These are phyloP conservation scores for Hirtodrosophila alboralis DNA, from an alignment of 2,888 invertebrate genomes.

Conservation along the genomic window DNA sequence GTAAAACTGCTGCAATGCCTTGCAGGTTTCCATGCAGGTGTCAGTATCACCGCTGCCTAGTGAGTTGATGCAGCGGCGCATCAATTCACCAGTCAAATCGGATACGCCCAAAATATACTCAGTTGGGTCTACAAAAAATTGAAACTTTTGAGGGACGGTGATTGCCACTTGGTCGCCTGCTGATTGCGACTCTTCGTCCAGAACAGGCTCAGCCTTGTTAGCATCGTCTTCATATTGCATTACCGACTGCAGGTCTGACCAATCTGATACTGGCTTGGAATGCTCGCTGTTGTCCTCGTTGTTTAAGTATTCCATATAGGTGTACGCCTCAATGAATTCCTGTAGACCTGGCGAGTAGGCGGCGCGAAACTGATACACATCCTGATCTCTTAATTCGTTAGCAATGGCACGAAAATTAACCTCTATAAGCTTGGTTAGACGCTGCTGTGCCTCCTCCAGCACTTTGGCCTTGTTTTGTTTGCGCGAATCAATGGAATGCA, in stretches of 20 bases:
- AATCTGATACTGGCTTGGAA: constrained; percentile 86
- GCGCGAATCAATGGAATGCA: constrained; percentile 89
- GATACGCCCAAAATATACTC: constrained; percentile 91
- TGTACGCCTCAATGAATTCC: constrained; percentile 94
- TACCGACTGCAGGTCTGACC: constrained; percentile 86
- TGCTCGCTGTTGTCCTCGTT: constrained; percentile 63
- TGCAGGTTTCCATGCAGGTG: constrained; percentile 89
- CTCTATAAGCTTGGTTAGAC: constrained; percentile 86
- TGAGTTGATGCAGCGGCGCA: constrained; percentile 94
- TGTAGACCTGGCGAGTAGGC: constrained; percentile 89
- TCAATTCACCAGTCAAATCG: constrained; percentile 95
- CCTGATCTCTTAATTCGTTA: constrained; percentile 88
- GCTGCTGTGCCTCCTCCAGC: constrained; percentile 87
- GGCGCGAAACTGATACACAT: constrained; percentile 88
- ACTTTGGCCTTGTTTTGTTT: constrained; percentile 86
- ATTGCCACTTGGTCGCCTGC: constrained; percentile 1
- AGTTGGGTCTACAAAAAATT: constrained; percentile 83
- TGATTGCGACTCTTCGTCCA: constrained; percentile 25
- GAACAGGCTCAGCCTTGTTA: constrained; percentile 5
- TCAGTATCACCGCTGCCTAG: constrained; percentile 90
- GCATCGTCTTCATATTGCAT: constrained; percentile 83
- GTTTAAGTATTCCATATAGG: constrained; percentile 89
- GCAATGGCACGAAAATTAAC: constrained; percentile 88
- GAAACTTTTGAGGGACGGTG: constrained; percentile 34
- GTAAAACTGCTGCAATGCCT: constrained; percentile 87